These are phyloP conservation scores for Coendou prehensilis DNA, from an alignment of 2,797 vertebrate species.

Conservation along the genomic window DNA sequence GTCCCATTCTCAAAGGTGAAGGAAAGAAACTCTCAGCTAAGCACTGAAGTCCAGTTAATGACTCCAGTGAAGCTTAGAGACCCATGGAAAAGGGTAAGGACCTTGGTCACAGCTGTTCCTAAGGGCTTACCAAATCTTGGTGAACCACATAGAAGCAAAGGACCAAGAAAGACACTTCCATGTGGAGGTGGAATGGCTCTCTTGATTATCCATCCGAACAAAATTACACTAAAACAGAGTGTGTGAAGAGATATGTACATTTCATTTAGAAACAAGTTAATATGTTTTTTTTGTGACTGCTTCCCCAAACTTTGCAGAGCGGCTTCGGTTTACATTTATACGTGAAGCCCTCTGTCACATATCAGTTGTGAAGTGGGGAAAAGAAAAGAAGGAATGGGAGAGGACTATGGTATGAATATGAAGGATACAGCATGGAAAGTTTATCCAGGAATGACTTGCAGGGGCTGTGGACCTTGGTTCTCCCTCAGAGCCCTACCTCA, in stretches of 20 bases:
- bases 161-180: background rate
- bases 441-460: fast-evolving
- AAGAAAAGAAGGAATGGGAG: background rate
- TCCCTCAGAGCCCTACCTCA: background rate
- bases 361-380: background rate
- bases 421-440: background rate
- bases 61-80: background rate
- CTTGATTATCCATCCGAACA: conserved; percentile 1
- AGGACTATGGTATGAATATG: fast-evolving
- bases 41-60: background rate
- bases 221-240: background rate
- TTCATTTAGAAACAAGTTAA: conserved; percentile 5
- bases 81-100: background rate
- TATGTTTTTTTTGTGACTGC: background rate
- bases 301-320: background rate
- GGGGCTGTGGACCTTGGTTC: background rate
- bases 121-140: background rate
- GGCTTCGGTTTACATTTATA: background rate
- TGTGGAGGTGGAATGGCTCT: background rate
- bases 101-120: background rate
- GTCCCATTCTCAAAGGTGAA: background rate
- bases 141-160: background rate
- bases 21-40: conserved; percentile 38
- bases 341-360: background rate
- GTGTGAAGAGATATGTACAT: background rate